Evolutionary conservation across 2,797 vertebrate species (phyloP).

Genomic region (Argyrosomus regius): DNA sequence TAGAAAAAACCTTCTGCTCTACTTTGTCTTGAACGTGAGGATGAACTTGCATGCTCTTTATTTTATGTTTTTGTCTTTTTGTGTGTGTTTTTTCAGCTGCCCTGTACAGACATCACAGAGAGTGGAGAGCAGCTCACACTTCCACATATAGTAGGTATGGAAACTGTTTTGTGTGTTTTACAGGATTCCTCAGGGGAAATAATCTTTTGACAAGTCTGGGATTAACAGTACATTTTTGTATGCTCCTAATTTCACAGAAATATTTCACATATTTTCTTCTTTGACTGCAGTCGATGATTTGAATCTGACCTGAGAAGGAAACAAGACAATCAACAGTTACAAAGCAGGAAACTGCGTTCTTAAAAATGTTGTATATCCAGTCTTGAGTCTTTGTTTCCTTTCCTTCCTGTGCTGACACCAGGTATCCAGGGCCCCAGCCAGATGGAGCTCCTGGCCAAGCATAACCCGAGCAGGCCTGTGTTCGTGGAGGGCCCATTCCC

Average conservation of each 20-base stretch:
- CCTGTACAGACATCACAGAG: conserved; percentile 78
- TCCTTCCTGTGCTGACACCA: conserved; percentile 54
- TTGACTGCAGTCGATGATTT: not conserved
- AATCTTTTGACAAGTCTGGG: not conserved
- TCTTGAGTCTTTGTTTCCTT: not conserved
- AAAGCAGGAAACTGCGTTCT: not conserved
- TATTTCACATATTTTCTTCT: no score
- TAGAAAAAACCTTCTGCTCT: not conserved
- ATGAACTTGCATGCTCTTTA: not conserved
- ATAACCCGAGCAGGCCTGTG: conserved; percentile 84
- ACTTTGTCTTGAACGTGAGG: not conserved
- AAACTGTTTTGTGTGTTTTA: not conserved
- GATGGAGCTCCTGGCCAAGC: conserved; percentile 84
- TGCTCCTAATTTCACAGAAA: not conserved
- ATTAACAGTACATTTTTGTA: not conserved
- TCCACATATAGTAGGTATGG: conserved; percentile 79
- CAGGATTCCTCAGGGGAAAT: not conserved
- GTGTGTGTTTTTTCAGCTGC: conserved; percentile 76
- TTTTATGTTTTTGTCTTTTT: not conserved
- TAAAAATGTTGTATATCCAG: not conserved
- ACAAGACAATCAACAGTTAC: not conserved
- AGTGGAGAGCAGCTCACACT: conserved; percentile 69
- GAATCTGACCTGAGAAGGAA: not conserved
- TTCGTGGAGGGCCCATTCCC: conserved; percentile 93
- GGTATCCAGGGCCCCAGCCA: conserved; percentile 92